Conservation (phyloP, 2,797 vertebrate species). For the Protosalanx chinensis region DNA sequence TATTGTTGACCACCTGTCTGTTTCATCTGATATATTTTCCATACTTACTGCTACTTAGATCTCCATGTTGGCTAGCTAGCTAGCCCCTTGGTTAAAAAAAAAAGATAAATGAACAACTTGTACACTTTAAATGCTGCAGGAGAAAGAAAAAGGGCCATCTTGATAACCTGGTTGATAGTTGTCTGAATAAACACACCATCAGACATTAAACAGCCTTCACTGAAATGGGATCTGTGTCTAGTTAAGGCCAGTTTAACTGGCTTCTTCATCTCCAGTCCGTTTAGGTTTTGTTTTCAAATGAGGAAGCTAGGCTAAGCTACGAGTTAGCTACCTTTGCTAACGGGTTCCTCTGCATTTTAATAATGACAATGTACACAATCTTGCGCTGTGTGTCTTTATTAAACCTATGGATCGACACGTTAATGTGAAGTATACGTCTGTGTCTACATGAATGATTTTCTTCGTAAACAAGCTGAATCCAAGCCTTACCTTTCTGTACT, state of each 20-base stretch:
- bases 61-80: background rate
- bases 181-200: background rate
- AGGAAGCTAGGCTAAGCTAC: conserved; percentile 2
- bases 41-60: background rate
- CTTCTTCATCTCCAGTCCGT: conserved; percentile 2
- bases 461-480: background rate
- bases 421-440: background rate
- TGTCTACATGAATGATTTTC: background rate
- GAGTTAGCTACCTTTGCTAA: conserved; percentile 38
- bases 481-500: conserved; percentile 86
- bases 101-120: background rate
- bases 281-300: conserved; percentile 12
- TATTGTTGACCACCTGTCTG: background rate
- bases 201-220: background rate
- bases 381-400: background rate
- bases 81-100: background rate
- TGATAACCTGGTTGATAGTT: background rate
- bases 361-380: background rate
- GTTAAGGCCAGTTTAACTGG: too few relatives aligned
- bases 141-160: background rate
- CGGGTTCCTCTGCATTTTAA: conserved; percentile 17
- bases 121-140: background rate
- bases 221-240: background rate
- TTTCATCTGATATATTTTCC: background rate
- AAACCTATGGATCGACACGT: background rate